A percentile compares a stretch with the other conserved stretches of the same genome.
Conservation (phyloP, 2,113 vertebrate species). For the Excalfactoria chinensis region DNA sequence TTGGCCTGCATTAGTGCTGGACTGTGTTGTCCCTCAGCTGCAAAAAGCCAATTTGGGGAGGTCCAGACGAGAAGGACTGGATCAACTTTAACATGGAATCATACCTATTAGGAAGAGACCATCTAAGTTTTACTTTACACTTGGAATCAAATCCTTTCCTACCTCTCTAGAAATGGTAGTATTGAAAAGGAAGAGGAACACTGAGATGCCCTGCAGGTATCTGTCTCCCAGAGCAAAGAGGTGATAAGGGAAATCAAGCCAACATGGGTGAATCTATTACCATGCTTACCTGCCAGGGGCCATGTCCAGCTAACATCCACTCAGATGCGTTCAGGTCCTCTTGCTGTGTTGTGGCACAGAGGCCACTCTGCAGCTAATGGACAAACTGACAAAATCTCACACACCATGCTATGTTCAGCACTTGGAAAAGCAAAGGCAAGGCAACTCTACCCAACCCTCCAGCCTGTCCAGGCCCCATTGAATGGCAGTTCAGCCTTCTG, state of each 20-base stretch:
- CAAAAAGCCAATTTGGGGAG: slow-evolving; percentile 13
- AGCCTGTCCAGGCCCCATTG: too few species aligned
- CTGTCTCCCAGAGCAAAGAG: neutral
- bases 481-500: too few species aligned
- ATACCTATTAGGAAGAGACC: neutral
- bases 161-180: neutral
- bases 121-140: neutral
- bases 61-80: neutral
- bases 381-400: neutral
- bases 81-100: neutral
- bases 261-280: neutral
- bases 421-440: neutral
- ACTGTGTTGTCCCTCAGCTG: neutral
- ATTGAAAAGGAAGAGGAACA: neutral
- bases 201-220: neutral
- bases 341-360: neutral
- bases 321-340: neutral
- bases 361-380: neutral
- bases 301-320: neutral
- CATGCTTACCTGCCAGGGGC: neutral
- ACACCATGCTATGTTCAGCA: neutral
- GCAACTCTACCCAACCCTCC: too few species aligned
- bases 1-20: neutral
- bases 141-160: neutral
- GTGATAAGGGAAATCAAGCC: neutral